Conservation (phyloP, 2,888 invertebrate genomes). For the Torymus texanus region DNA sequence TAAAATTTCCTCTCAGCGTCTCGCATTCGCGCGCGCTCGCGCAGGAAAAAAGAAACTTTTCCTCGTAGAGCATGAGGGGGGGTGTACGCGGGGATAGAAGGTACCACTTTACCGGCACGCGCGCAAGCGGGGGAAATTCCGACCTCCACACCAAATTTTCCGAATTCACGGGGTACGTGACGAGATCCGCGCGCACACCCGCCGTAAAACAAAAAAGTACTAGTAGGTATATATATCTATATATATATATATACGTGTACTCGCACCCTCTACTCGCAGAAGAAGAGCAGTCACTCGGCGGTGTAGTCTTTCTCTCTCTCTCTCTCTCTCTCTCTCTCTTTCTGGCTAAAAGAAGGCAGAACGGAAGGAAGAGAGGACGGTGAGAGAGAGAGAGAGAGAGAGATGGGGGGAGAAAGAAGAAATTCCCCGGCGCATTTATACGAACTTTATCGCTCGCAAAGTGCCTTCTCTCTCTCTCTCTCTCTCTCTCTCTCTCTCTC, state of each 20-base stretch:
- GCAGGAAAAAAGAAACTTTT: background rate
- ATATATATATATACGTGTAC: background rate
- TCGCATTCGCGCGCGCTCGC: no score
- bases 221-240: no score
- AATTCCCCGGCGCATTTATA: constrained; percentile 5
- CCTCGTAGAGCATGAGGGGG: background rate
- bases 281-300: background rate
- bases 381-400: no score
- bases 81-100: background rate
- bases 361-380: background rate
- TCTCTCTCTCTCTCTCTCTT: no score
- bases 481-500: no score
- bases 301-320: background rate
- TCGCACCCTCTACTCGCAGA: background rate
- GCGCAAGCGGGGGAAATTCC: background rate
- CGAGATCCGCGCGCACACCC: background rate
- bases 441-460: constrained; percentile 33
- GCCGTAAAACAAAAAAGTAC: constrained; percentile 5
- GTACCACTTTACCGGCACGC: background rate
- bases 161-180: constrained; percentile 39
- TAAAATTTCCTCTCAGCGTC: constrained; percentile 25
- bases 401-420: background rate
- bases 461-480: background rate
- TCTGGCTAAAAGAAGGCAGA: no score
- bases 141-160: constrained; percentile 12